These are phyloP conservation scores for Molossus molossus DNA, from an alignment of 2,797 vertebrate species.

Conservation along the genomic window DNA sequence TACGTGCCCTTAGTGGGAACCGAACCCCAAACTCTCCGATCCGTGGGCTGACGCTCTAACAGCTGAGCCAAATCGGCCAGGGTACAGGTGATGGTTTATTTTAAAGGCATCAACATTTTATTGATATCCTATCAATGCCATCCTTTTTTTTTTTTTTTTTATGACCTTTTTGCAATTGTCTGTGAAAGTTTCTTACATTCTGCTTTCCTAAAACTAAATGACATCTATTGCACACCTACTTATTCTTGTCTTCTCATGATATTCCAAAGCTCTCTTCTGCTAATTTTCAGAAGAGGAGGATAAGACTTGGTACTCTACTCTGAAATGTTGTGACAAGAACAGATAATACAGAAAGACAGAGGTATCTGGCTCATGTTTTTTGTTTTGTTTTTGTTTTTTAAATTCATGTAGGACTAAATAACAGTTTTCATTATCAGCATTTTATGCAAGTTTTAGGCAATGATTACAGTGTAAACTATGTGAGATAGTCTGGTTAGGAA, in stretches of 20 bases:
- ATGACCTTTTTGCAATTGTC: not conserved
- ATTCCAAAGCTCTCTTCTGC: not conserved
- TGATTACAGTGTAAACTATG: constrained; percentile 2
- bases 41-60: too few relatives aligned
- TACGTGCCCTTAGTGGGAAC: too few relatives aligned
- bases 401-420: not conserved
- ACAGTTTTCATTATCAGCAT: not conserved
- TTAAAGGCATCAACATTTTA: constrained; percentile 35
- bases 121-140: not conserved
- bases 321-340: constrained; percentile 19
- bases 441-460: constrained; percentile 55
- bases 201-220: not conserved
- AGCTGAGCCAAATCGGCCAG: too few relatives aligned
- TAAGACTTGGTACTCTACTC: not conserved
- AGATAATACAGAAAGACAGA: constrained; percentile 3
- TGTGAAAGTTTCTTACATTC: not conserved
- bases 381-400: constrained; percentile 22
- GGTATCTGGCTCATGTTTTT: not conserved
- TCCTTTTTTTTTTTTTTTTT: not conserved
- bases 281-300: constrained; percentile 8
- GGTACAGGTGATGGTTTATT: constrained; percentile 35
- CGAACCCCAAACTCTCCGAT: too few relatives aligned
- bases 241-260: not conserved
- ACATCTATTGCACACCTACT: not conserved
- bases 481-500: constrained; percentile 11